Evolutionary conservation across 2,888 invertebrate genomes (phyloP).

Genomic region (Parnassius glacialis): DNA sequence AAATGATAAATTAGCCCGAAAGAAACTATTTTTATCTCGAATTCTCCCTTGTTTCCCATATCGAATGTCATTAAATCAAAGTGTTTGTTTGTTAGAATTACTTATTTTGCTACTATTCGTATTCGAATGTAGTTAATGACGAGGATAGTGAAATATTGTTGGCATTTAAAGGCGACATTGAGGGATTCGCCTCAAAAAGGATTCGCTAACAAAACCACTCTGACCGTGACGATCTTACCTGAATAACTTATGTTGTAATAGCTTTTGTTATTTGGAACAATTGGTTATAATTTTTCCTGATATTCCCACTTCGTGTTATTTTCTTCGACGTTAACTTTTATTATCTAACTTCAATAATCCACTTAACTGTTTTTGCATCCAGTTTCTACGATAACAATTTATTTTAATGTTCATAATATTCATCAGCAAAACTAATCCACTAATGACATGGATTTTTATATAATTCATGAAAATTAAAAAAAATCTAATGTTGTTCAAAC

Average conservation of each 20-base stretch:
- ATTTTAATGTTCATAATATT: too few relatives aligned
- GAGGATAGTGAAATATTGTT: slow-evolving; percentile 37
- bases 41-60: slow-evolving; percentile 39
- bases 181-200: slow-evolving; percentile 35
- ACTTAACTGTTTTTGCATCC: too few relatives aligned
- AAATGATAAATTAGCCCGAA: slow-evolving; percentile 26
- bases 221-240: slow-evolving; percentile 20
- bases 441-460: too few relatives aligned
- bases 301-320: neutral
- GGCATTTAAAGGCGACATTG: slow-evolving; percentile 38
- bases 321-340: neutral
- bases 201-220: slow-evolving; percentile 35
- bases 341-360: too few relatives aligned
- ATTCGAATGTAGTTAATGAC: slow-evolving; percentile 37
- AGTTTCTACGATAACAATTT: too few relatives aligned
- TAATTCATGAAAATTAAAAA: too few relatives aligned
- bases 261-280: slow-evolving; percentile 5
- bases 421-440: too few relatives aligned
- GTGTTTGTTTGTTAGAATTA: slow-evolving; percentile 43
- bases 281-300: neutral
- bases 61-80: slow-evolving; percentile 39
- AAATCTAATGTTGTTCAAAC: too few relatives aligned
- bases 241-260: slow-evolving; percentile 27
- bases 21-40: slow-evolving; percentile 36
- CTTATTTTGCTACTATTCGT: slow-evolving; percentile 38